These are phyloP conservation scores for Pseudorhombus dupliciocellatus DNA, from an alignment of 2,113 vertebrate genomes.

Conservation along the genomic window DNA sequence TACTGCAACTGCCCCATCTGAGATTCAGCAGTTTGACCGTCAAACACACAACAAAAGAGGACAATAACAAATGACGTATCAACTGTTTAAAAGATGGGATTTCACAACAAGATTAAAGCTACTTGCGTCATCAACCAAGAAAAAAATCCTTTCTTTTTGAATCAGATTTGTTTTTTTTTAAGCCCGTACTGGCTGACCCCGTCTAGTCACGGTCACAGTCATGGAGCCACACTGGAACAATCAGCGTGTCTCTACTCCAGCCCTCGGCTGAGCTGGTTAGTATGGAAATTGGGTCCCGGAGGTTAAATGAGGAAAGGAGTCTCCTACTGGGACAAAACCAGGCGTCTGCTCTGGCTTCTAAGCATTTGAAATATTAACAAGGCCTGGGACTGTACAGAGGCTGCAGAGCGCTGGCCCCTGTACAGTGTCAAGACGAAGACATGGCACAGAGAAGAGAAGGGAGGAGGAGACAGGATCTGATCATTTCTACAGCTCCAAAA, in stretches of 20 bases:
- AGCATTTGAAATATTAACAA: conserved; percentile 77
- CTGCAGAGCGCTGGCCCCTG: conserved; percentile 43
- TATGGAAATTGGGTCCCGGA: conserved; percentile 63
- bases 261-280: conserved; percentile 56
- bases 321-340: conserved; percentile 54
- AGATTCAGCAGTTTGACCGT: too few species aligned
- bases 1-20: too few species aligned
- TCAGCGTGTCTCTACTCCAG: conserved; percentile 31
- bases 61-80: too few species aligned
- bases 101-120: too few species aligned
- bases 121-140: too few species aligned
- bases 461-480: neutral
- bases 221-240: conserved; percentile 28
- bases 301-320: conserved; percentile 70
- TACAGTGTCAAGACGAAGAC: conserved; percentile 28
- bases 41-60: too few species aligned
- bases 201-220: neutral
- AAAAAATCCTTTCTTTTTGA: neutral
- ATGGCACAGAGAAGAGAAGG: conserved; percentile 23
- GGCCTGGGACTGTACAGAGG: conserved; percentile 42
- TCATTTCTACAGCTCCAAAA: too few species aligned
- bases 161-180: neutral
- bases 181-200: neutral
- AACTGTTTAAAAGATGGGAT: too few species aligned
- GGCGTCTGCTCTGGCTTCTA: conserved; percentile 52